Evolutionary conservation across 2,888 invertebrate species (phyloP), one percentile per base, ranked within the genome.

Genomic region (Hyposoter dolosus): DNA sequence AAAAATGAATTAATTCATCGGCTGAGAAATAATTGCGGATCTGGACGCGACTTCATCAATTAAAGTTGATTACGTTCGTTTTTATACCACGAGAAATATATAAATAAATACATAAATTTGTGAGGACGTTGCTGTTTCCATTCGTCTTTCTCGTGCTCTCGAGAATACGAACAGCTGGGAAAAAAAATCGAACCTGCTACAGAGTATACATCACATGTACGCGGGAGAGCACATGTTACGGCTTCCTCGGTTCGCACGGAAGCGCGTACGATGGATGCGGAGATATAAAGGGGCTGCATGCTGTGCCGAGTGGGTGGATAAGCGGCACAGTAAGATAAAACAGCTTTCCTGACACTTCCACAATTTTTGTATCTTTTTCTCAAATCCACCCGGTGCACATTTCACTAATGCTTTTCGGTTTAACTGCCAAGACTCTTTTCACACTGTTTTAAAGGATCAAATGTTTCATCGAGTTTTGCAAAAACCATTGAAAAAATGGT

Each of bases 201-300:
- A 63, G 40, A 35, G 74, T 40, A 53, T 40, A 74, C 56, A 53
- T n/a, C 4, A 32, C 19, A 35, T 47, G 50, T 47, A 47, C 77
- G 47, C 23, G 50, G 35, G 28, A 17, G 10, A 81, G 66, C 85
- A 85, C 85, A 82, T 85, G 85, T 82, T 75, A 69, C 47, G 78
- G 82, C 74, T 82, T 85, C 74, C 78, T 85, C 78, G 72, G 85
- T 85, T 85, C 85, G 78, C 85, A 85, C 85, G 85, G 74, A 60
- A 78, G 53, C 74, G 74, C 66, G 78, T 65, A 77, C 82, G 77
- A 79, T 78, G 43, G 69, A 43, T 79, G 74, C 60, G 10, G 56
- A 68, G 78, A 56, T 56, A 85, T 69, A 50, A 74, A 74, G 69
- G 65, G 68, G 68, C 66, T 74, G 23, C 78, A 66, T 69, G 78